Conservation (phyloP, 1,140 invertebrate species). For the Asobara japonica region DNA sequence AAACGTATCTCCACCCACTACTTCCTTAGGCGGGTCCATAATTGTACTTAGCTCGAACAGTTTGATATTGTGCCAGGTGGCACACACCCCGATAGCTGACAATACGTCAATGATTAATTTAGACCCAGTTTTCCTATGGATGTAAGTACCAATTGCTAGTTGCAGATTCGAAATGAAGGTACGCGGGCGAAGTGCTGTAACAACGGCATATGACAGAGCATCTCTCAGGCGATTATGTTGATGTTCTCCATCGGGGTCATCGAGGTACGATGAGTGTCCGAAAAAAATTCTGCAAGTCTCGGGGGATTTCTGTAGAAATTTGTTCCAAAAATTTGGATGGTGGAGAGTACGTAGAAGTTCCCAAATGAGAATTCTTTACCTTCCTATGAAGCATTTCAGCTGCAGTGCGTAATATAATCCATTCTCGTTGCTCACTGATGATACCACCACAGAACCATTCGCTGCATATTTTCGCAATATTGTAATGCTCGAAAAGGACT, state of each 20-base stretch:
- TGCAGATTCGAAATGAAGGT: conserved; percentile 23
- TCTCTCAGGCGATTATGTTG: not conserved
- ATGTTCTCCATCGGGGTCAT: not conserved
- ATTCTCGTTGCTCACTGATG: not conserved
- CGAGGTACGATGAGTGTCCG: not conserved
- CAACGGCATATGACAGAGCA: conserved; percentile 3
- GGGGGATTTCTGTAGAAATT: not conserved
- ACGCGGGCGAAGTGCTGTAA: conserved; percentile 1
- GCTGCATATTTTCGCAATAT: conserved; percentile 10
- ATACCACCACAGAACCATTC: conserved; percentile 4
- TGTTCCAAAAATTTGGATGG: not conserved
- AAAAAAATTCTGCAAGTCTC: conserved; percentile 5
- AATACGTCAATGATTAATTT: conserved; percentile 15
- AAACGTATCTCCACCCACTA: conserved; percentile 27
- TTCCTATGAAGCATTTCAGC: conserved; percentile 12
- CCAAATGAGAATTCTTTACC: not conserved
- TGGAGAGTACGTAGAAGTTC: conserved; percentile 1
- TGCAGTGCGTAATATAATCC: not conserved
- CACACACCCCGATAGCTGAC: conserved; percentile 13
- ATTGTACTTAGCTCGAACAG: conserved; percentile 10
- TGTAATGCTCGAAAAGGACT: not conserved
- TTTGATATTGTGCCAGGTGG: not conserved
- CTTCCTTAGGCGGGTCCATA: conserved; percentile 47
- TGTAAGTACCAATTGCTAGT: conserved; percentile 13
- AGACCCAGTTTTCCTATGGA: conserved; percentile 21